phyloP scores from a whole-genome alignment of 2,113 vertebrate species.

The Ailuropoda melanoleuca region DNA sequence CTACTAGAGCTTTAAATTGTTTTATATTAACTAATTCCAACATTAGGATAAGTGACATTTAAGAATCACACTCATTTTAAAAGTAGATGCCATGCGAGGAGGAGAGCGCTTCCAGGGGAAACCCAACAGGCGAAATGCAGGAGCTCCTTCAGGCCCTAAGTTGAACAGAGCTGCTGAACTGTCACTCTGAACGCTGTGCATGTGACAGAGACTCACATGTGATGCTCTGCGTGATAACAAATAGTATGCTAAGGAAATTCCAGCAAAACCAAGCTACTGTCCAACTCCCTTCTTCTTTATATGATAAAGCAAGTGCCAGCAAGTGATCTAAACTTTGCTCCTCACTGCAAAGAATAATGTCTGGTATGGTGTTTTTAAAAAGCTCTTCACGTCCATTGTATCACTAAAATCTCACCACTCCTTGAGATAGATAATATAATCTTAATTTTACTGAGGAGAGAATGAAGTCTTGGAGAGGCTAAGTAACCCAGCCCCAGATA shows the following conservation, averaged over 20 bases:
- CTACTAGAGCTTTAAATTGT: conserved; percentile 24
- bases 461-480: neutral
- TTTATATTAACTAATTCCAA: conserved; percentile 50
- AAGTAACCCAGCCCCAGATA: neutral
- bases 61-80: conserved; percentile 37
- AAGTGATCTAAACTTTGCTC: neutral
- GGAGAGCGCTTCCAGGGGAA: neutral
- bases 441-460: neutral
- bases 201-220: neutral
- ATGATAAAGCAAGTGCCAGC: neutral
- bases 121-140: neutral
- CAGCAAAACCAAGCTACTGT: neutral
- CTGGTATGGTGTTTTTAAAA: neutral
- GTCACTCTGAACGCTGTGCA: neutral
- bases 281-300: neutral
- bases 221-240: neutral
- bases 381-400: neutral
- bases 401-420: neutral
- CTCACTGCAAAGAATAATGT: neutral
- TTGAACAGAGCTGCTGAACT: neutral
- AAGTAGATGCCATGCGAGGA: neutral
- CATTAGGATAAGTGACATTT: conserved; percentile 37
- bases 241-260: neutral
- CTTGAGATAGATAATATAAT: neutral
- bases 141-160: neutral